Base-by-base conservation (phyloP, 2,888 invertebrate species). In the Dynastes hyllus region DNA sequence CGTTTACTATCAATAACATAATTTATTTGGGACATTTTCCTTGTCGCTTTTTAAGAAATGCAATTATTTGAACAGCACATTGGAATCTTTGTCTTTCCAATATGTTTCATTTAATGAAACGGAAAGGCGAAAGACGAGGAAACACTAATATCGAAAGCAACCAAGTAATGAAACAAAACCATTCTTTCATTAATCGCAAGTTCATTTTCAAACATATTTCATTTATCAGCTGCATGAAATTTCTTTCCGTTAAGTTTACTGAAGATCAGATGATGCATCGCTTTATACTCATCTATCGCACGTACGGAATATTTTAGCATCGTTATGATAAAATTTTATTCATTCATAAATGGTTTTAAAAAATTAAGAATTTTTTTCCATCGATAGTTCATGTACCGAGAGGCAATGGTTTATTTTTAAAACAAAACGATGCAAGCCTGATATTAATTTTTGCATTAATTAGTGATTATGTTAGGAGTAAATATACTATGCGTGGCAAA, bases 331-430 rank as follows among this genome's bases (percentile, higher is more conserved):
- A 69, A 29, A 51, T 69, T 66, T 51, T 27, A 69, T 69, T 29
- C 69, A 69, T 69, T 69, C 69, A 69, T 16, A 51, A 69, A 22
- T 27, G 69, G n/a, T n/a, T n/a, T n/a, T n/a, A n/a, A 37, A 22
- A 40, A 69, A 69, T 29, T 69, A 45, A 50, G 69, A 69, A 69
- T 51, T 69, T n/a, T n/a, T 69, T 51, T 29, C 69, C 29, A 50
- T 51, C 22, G 5, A 0, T 37, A 8, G 69, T 8, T 69, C 29
- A 27, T 27, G 5, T 69, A 16, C 50, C 45, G 40, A 22, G 2
- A 40, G 45, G 11, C 11, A 63, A 32, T 63, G 63, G 8, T 63
- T 11, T 58, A 22, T 2, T 22, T 22, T 9, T 5, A 16, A 58
- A 22, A 58, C n/a, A 58, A 58, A 58, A 8, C 45, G 45, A 11